A percentile compares a stretch with the other conserved stretches of the same genome.
phyloP scores from a whole-genome alignment of 2,113 vertebrate species.

The Sinocyclocheilus grahami region DNA sequence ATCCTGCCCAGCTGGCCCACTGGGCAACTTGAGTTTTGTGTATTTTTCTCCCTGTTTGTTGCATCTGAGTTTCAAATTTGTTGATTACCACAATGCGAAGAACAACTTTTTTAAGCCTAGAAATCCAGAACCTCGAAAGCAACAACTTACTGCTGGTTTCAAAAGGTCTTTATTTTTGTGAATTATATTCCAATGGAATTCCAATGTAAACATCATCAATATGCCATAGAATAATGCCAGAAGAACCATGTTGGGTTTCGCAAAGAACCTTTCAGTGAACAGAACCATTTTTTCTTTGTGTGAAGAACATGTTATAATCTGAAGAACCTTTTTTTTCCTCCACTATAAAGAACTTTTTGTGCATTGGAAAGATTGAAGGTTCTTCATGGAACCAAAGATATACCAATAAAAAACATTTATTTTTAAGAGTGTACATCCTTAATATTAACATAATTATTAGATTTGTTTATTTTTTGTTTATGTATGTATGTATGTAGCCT shows the following conservation, averaged over 20 bases:
- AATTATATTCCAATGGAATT: background rate
- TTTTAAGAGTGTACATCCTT: too few relatives aligned
- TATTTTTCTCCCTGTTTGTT: slow-evolving; percentile 24
- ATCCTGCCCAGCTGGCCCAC: slow-evolving; percentile 45
- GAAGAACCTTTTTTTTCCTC: too few relatives aligned
- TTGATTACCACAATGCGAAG: background rate
- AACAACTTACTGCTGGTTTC: background rate
- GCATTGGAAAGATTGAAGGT: too few relatives aligned
- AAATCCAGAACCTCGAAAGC: background rate
- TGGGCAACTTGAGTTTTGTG: slow-evolving; percentile 27
- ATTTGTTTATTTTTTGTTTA: too few relatives aligned
- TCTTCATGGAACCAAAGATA: too few relatives aligned
- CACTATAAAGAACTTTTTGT: too few relatives aligned
- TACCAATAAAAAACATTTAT: too few relatives aligned
- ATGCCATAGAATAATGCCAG: too few relatives aligned
- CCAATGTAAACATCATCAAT: background rate
- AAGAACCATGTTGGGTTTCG: background rate
- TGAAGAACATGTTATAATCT: too few relatives aligned
- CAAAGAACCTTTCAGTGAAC: background rate
- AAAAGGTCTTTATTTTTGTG: background rate
- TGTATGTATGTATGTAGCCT: too few relatives aligned
- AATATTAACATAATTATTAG: too few relatives aligned
- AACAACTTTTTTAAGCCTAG: background rate
- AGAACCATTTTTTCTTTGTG: too few relatives aligned
- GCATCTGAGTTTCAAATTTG: slow-evolving; percentile 18